Evolutionary conservation across 2,888 invertebrate genomes (phyloP).

Genomic region (Volucella inanis): DNA sequence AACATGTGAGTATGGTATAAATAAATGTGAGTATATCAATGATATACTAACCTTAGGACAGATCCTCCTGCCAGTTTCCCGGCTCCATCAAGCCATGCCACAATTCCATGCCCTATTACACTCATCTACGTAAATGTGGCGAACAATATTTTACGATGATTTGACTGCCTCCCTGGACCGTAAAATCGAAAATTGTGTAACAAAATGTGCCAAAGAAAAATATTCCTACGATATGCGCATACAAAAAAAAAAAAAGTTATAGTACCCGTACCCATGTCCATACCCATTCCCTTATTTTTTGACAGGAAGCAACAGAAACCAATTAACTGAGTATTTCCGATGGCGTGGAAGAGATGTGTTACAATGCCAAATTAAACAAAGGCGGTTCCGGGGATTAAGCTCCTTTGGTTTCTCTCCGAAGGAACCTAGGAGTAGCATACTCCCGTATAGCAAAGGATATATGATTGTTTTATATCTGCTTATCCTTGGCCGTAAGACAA

Average conservation of each 20-base stretch:
- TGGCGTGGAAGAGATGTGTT: slow-evolving; percentile 5
- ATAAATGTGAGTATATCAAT: slow-evolving; percentile 40
- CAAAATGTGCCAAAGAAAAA: not conserved
- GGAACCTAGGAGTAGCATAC: too few species aligned
- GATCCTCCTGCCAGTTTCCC: slow-evolving; percentile 1
- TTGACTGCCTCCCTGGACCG: slow-evolving; percentile 35
- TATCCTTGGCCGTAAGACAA: too few species aligned
- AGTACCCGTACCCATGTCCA: too few species aligned
- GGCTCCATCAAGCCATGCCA: not conserved
- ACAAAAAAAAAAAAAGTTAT: not conserved
- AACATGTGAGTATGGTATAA: slow-evolving; percentile 35
- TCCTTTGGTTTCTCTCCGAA: not conserved
- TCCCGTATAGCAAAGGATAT: too few species aligned
- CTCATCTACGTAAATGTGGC: slow-evolving; percentile 44
- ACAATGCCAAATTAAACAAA: slow-evolving; percentile 33
- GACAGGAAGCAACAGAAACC: slow-evolving; percentile 49
- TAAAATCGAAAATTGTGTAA: slow-evolving; percentile 43
- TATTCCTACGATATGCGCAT: not conserved
- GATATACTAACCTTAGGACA: slow-evolving; percentile 38
- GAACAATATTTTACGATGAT: slow-evolving; percentile 61
- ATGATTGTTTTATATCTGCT: too few species aligned
- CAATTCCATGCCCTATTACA: not conserved
- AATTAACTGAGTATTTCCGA: slow-evolving; percentile 51
- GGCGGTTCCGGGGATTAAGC: not conserved
- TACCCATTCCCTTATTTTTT: not conserved